Evolutionary conservation across 2,797 vertebrate species (phyloP), one percentile per base, ranked within the genome.

Genomic region (Halcyon badia): DNA sequence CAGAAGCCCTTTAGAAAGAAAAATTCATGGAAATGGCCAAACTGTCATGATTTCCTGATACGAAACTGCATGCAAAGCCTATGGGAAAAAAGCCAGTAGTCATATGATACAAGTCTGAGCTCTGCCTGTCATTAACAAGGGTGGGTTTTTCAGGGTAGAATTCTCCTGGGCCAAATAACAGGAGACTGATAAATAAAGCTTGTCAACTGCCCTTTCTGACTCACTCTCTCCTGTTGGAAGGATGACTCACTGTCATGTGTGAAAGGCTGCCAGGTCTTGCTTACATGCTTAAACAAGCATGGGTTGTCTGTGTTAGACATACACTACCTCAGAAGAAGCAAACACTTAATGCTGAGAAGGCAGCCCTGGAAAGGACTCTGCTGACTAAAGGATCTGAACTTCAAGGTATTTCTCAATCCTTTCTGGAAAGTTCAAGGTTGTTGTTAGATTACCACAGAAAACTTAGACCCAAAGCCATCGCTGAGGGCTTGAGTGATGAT

Each of bases 241-340:
- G 44, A 70, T 97, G 97, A 97, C 86, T 97, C 96, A 97, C 78
- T 83, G 93, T 87, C 94, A 93, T 96, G 57, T 78, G 94, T 89
- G 83, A 95, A 87, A 89, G 75, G 83, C 92, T 92, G 93, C 91
- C 92, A 92, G 93, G 91, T 61, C 83, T 60, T 87, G 49, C 93
- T 95, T 90, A 81, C 97, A 95, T 90, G 97, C 94, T 97, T 75
- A 96, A 96, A 93, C 96, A 97, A 90, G 93, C 94, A 90, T 87
- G 78, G 81, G 64, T 60, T 80, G 58, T 51, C 83, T 68, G 48
- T 70, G 35, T 68, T 83, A 65, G 77, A 65, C 78, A 68, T 60
- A 49, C 19, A 49, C 60, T 71, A 73, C 88, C 75, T 89, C 86
- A 93, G 85, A 93, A 94, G 48, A 68, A 80, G 66, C 21, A 94